Percentiles rank a stretch among this genome's conserved stretches.
Evolutionary conservation across 2,113 vertebrate genomes (phyloP).

Genomic region (Thamnaconus septentrionalis): DNA sequence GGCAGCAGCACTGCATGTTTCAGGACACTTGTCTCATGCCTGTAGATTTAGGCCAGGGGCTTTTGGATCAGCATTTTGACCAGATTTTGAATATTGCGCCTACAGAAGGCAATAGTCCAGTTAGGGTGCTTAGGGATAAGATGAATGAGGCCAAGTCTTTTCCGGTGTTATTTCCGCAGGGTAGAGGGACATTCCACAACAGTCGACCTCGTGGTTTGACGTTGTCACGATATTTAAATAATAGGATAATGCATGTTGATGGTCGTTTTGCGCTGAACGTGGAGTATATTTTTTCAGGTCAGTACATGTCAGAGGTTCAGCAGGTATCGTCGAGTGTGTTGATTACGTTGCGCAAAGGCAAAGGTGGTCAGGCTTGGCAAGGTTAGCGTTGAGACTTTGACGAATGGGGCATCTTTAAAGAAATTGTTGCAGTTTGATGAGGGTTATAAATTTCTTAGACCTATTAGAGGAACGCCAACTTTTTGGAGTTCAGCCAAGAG

Average conservation of each 20-base stretch:
- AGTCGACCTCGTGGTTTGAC: not conserved
- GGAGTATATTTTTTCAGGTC: not conserved
- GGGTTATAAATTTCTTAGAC: not conserved
- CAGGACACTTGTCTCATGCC: not conserved
- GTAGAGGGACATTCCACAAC: not conserved
- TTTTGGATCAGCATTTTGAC: too few species aligned
- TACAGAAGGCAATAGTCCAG: too few species aligned
- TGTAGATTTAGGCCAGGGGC: not conserved
- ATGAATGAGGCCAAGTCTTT: conserved; percentile 1
- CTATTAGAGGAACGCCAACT: not conserved
- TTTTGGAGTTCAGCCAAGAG: not conserved
- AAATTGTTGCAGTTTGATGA: not conserved
- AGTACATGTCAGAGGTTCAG: too few species aligned
- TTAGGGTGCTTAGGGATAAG: not conserved
- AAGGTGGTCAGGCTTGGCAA: not conserved
- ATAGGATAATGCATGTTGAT: not conserved
- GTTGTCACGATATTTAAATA: not conserved
- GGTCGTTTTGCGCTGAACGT: not conserved
- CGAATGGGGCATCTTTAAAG: not conserved
- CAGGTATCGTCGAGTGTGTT: too few species aligned
- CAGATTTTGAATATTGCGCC: too few species aligned
- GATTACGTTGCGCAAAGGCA: too few species aligned
- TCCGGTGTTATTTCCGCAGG: not conserved
- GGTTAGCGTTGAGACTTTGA: too few species aligned
- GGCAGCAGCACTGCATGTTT: too few species aligned